Conservation (phyloP, 2,113 vertebrate species). For the Acrocephalus arundinaceus region DNA sequence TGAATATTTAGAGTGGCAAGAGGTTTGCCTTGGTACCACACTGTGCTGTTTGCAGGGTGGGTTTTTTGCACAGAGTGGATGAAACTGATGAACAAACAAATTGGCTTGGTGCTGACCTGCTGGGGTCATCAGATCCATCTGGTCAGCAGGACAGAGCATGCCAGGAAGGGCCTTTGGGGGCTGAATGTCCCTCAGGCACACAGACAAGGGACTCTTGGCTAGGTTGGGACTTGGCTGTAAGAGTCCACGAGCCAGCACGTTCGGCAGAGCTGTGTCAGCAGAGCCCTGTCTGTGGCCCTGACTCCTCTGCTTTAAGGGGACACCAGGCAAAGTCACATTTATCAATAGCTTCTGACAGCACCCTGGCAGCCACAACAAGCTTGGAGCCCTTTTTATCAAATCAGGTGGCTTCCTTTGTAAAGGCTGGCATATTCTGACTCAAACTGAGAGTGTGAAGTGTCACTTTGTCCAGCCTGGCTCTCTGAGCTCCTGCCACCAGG, state of each 20-base stretch:
- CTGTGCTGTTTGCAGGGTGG: not conserved
- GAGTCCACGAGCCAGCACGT: not conserved
- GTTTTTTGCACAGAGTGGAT: not conserved
- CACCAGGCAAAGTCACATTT: not conserved
- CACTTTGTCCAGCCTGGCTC: not conserved
- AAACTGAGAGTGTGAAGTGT: not conserved
- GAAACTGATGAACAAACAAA: not conserved
- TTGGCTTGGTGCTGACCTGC: not conserved
- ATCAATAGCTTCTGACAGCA: not conserved
- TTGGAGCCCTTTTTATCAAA: not conserved
- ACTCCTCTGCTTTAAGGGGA: not conserved
- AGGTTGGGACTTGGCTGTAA: not conserved
- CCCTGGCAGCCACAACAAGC: not conserved
- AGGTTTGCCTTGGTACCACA: not conserved
- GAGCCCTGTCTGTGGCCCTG: not conserved
- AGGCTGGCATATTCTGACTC: not conserved
- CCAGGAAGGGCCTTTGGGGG: not conserved
- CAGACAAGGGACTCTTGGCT: accelerated
- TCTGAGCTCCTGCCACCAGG: not conserved
- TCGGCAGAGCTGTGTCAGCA: not conserved
- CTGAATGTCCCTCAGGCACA: not conserved
- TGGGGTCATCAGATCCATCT: not conserved
- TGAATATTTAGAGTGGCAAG: not conserved
- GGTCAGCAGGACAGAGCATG: not conserved
- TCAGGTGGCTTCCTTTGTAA: not conserved